Base-by-base conservation (phyloP, 2,113 vertebrate species). In the Tichodroma muraria region DNA sequence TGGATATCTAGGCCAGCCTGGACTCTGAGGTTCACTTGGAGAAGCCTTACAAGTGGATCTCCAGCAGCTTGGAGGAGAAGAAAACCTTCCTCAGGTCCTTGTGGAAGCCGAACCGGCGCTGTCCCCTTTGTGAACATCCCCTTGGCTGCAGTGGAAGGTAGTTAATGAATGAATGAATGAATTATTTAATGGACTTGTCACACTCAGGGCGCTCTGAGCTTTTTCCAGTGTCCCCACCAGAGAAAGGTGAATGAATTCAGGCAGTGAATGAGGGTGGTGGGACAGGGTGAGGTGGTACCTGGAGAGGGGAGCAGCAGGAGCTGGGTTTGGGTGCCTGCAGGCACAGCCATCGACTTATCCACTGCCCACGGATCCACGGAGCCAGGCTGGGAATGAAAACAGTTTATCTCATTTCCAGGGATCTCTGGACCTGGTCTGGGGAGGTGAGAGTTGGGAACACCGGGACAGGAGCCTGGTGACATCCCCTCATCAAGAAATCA, bases 1-100 rank as follows among this genome's bases (percentile, higher is more conserved):
- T 17, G 44, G 52, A 2, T n/a, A 4, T 50, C 63, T 63, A 95
- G 96, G 90, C 49, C 6, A 80, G 72, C 59, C 79, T 87, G 57
- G 96, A 96, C 37, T 97, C 96, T 6, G 92, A 96, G 19, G 89
- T 95, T 94, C 95, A 85, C 16, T 94, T 91, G 9, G 93, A 95
- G 33, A 96, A 96, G 87, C 45, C 94, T 27, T 96, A 93, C 82
- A 90, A 81, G 68, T 79, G 96, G 96, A 89, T 42, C 1, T 45
- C 87, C 10, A 66, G 57, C 85, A 96, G 80, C 65, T 45, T 38
- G 15, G 90, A 85, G 0, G 93, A 94, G 91, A 96, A 88, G 90
- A 72, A 78, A 52, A 66, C 40, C 30, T 96, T 97, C 20, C 45
- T 96, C 59, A 65, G 92, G 16, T 94, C 87, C 38, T 13, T 94